Evolutionary conservation across 2,797 vertebrate species (phyloP).

Genomic region (Ibycter americanus): DNA sequence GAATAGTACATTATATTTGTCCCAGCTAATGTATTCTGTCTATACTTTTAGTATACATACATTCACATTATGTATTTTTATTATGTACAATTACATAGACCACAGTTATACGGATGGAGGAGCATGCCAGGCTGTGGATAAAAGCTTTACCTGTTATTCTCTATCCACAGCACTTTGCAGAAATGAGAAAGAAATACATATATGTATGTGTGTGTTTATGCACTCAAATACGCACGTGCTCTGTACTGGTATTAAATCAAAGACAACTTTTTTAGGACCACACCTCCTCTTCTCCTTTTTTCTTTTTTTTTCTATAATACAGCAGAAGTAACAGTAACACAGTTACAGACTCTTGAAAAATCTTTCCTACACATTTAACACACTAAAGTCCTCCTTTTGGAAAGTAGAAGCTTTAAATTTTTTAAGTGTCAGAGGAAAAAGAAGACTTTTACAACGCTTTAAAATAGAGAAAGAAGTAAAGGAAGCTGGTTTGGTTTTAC

Average conservation of each 20-base stretch:
- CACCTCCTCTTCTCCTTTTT: neutral
- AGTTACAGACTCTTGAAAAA: neutral
- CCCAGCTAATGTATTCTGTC: neutral
- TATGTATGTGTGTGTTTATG: neutral
- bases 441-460: neutral
- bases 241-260: neutral
- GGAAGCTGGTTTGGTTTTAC: neutral
- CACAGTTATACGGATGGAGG: rapidly evolving
- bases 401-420: neutral
- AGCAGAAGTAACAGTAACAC: neutral
- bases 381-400: neutral
- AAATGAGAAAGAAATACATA: neutral
- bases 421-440: neutral
- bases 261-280: neutral
- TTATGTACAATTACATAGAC: neutral
- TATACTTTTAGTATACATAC: neutral
- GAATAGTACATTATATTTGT: neutral
- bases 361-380: neutral
- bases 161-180: neutral
- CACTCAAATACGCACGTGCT: neutral
- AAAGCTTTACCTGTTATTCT: neutral
- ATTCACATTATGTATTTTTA: neutral
- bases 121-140: neutral
- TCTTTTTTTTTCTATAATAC: neutral
- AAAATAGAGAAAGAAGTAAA: neutral